A percentile compares a stretch with the other conserved stretches of the same genome.
These are phyloP conservation scores for Trachemys scripta DNA, from an alignment of 2,113 vertebrate genomes.

Conservation along the genomic window DNA sequence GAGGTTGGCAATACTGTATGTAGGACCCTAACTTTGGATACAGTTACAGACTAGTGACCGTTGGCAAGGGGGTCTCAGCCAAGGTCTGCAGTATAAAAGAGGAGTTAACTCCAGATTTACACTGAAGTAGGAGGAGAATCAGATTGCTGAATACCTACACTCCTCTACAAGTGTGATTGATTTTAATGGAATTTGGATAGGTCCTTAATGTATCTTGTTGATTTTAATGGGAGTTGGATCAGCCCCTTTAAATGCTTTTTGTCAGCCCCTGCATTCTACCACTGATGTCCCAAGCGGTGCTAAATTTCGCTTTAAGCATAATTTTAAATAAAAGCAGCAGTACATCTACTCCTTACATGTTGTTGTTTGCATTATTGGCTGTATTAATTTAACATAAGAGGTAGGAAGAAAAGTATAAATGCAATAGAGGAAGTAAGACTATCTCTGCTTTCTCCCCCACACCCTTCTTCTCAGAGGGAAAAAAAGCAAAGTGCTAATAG, in stretches of 20 bases:
- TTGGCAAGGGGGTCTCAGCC: neutral
- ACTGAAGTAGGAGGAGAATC: neutral
- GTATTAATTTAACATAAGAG: neutral
- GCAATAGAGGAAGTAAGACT: neutral
- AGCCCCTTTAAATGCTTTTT: neutral
- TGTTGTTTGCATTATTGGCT: neutral
- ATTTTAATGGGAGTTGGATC: neutral
- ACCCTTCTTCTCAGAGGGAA: neutral
- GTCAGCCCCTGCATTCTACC: neutral
- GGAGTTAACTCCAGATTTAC: neutral
- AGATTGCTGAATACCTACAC: neutral
- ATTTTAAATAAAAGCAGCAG: neutral
- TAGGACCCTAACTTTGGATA: neutral
- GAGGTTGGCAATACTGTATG: neutral
- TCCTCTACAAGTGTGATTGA: neutral
- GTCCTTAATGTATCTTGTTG: neutral
- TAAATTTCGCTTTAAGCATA: neutral
- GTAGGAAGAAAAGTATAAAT: neutral
- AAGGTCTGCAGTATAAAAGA: neutral
- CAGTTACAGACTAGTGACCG: neutral
- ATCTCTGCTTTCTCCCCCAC: neutral
- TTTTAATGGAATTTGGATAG: neutral
- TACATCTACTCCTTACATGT: neutral
- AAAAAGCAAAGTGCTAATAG: neutral
- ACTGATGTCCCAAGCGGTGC: neutral